These are phyloP conservation scores for Malachius bipustulatus DNA, from an alignment of 2,888 invertebrate species.

Conservation along the genomic window DNA sequence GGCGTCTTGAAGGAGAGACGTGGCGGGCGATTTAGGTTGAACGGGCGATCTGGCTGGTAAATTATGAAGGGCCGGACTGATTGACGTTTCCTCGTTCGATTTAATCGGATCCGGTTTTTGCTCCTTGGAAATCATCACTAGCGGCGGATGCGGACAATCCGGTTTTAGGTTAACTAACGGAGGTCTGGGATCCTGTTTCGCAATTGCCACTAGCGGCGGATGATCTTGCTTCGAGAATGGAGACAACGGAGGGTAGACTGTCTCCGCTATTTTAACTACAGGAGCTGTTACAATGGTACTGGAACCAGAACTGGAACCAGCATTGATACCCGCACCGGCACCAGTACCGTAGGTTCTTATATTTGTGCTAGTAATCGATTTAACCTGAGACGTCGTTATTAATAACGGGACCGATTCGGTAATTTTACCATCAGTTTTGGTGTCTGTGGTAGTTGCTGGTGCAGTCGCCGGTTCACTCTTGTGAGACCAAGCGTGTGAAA, in stretches of 20 bases:
- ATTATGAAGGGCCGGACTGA: slow-evolving; percentile 24
- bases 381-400: slow-evolving; percentile 12
- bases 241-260: slow-evolving; percentile 21
- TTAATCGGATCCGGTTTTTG: slow-evolving; percentile 19
- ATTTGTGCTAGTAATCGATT: slow-evolving; percentile 14
- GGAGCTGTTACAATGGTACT: too few species aligned
- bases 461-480: slow-evolving; percentile 9
- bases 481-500: slow-evolving; percentile 24
- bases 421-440: slow-evolving; percentile 5
- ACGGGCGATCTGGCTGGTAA: slow-evolving; percentile 25
- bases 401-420: background rate
- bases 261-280: slow-evolving; percentile 23
- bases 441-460: background rate
- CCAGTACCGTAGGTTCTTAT: slow-evolving; percentile 16
- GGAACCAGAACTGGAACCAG: too few species aligned
- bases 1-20: slow-evolving; percentile 14
- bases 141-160: too few species aligned
- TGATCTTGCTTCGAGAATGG: slow-evolving; percentile 24
- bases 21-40: slow-evolving; percentile 21
- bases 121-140: too few species aligned
- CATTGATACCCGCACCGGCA: too few species aligned
- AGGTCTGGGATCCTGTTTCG: slow-evolving; percentile 17
- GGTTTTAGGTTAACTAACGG: slow-evolving; percentile 14
- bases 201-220: slow-evolving; percentile 18
- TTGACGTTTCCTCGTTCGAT: slow-evolving; percentile 13